Percentiles rank a stretch among this genome's conserved stretches.
Conservation (phyloP, 2,797 vertebrate genomes). For the Antrozous pallidus region DNA sequence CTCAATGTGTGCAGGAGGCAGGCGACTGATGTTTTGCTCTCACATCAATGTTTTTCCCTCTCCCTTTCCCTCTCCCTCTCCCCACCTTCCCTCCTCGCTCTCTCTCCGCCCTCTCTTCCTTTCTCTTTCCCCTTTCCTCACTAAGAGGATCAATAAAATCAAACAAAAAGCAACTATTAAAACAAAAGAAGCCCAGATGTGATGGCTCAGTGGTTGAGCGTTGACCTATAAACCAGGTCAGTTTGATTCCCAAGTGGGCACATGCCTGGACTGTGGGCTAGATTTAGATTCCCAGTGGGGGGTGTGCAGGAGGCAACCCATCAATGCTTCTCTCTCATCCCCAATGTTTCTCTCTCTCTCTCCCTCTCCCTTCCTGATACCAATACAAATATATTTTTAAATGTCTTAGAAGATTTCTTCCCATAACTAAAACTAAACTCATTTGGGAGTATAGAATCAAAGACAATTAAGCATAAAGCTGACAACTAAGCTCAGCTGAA, state of each 20-base stretch:
- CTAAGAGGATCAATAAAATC: not conserved
- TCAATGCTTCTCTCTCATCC: not conserved
- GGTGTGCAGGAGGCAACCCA: not conserved
- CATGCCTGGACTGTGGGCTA: not conserved
- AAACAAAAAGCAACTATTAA: not conserved
- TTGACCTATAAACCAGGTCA: not conserved
- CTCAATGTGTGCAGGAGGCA: not conserved
- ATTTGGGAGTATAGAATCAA: constrained; percentile 2
- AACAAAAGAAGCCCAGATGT: not conserved
- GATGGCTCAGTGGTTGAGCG: not conserved
- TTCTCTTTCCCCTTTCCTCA: too few relatives aligned
- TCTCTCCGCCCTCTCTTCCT: too few relatives aligned
- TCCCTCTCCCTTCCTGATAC: not conserved
- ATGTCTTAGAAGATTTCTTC: not conserved
- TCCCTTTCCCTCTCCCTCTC: too few relatives aligned
- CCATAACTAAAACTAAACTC: not conserved
- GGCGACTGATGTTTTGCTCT: not conserved
- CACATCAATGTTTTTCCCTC: not conserved
- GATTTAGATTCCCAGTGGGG: not conserved
- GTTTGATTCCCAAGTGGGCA: not conserved
- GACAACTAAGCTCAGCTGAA: not conserved
- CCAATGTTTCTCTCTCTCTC: not conserved
- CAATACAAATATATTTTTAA: not conserved
- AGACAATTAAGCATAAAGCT: not conserved
- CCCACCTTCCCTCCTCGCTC: too few relatives aligned